Percentiles rank a stretch among this genome's conserved stretches.
These are phyloP conservation scores for Panulirus ornatus DNA, from an alignment of 1,140 invertebrate species.

Conservation along the genomic window DNA sequence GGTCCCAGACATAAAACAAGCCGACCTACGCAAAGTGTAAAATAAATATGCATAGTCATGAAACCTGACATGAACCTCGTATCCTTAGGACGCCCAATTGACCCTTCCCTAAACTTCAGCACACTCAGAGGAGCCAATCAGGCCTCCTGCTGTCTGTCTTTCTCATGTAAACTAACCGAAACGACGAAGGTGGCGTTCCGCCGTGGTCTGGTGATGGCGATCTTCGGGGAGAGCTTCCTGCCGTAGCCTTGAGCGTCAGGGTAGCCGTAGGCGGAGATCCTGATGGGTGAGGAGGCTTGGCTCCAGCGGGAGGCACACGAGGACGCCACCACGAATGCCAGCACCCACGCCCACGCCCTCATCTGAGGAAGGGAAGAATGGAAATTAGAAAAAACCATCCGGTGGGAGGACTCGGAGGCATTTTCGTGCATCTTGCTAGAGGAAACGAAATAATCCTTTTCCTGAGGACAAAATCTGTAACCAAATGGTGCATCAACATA, in stretches of 20 bases:
- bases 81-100: too few species aligned
- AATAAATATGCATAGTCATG: too few species aligned
- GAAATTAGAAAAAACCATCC: neutral
- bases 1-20: too few species aligned
- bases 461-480: neutral
- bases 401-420: neutral
- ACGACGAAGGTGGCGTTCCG: conserved; percentile 43
- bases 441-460: neutral
- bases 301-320: neutral
- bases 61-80: too few species aligned
- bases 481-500: neutral
- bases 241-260: neutral
- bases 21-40: too few species aligned
- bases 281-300: conserved; percentile 29
- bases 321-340: neutral
- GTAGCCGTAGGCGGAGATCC: conserved; percentile 39
- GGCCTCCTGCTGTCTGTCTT: too few species aligned
- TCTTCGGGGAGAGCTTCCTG: neutral
- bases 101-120: too few species aligned
- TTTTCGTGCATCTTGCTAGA: too few species aligned
- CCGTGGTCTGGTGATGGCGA: neutral
- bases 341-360: conserved; percentile 1
- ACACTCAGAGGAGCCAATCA: too few species aligned
- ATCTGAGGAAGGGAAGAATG: neutral
- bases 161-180: conserved; percentile 36